Evolutionary conservation across 2,113 vertebrate genomes (phyloP), one percentile per base, ranked within the genome.

Genomic region (Rhabdomys dilectus): DNA sequence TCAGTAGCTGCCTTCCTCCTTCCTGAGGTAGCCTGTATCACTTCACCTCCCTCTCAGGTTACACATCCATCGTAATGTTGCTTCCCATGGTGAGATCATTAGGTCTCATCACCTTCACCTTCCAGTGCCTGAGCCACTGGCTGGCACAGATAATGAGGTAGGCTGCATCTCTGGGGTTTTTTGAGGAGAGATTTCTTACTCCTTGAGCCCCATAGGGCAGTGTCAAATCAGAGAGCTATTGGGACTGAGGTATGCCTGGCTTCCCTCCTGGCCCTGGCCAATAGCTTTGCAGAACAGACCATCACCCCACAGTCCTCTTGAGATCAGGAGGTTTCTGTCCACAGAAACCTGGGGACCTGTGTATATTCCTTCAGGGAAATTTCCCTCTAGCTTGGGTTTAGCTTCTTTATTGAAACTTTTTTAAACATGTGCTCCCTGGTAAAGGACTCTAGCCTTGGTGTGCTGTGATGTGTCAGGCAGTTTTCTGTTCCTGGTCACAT

Each of bases 81-180:
- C 24, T 99, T 3, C 89, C 98, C 75, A 96, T 99, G 24, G 3
- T 98, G 26, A 9, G 36, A 93, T 97, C 45, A 56, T 91, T 98
- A 21, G 98, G 97, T 88, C 96, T 95, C 39, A 97, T 89, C 4
- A 87, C 96, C 48, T 31, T 99, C 97, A 98, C 97, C 91, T 98
- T 91, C 96, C 99, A 98, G 99, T 99, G 99, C 99, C 97, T 99
- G 88, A 99, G 99, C 96, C 96, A 96, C 78, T 99, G 99, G 99
- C 66, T 99, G 91, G 93, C 88, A 4, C 96, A 99, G 62, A 0
- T 39, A 13, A 21, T 7, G 42, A 16, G 11, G 48, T 12, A 53
- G 29, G 15, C 17, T 48, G 26, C 4, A 0, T 31, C 89, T 66
- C 68, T 70, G 31, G 77, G 53, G 22, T 24, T 19, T 4, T 29